Base-by-base conservation (phyloP, 2,797 vertebrate genomes). In the Uromys caudimaculatus region DNA sequence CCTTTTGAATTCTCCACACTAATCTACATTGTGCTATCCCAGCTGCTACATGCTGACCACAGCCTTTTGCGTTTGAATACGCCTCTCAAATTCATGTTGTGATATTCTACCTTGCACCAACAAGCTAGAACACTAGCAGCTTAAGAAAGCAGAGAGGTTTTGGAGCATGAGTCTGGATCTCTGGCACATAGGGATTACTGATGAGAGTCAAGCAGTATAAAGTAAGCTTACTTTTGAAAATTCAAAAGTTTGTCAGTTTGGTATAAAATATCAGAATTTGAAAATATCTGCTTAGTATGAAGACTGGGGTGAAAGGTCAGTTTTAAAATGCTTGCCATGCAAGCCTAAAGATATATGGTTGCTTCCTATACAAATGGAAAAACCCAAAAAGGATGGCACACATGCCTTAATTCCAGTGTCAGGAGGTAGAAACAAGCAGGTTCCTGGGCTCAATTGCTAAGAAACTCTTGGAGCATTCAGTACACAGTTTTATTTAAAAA, bases 201-300 rank as follows among this genome's bases (percentile, higher is more conserved):
- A 11, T 47, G 38, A 38, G 21, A 12, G 90, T 58, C 78, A 77
- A 79, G 41, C 21, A 73, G 6, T 9, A 12, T 58, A 94, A 88
- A 24, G 71, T 84, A 73, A 52, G 16, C 54, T 32, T 91, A 41
- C 71, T 95, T 85, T 62, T 62, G 21, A 94, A 96, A 94, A 82
- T 58, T 54, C 1, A 10, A 89, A 62, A 47, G 7, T 17, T 78
- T 50, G 7, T 13, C 58, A 24, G 50, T 62, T n/a, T 62, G 21
- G 9, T 78, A 62, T 52, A 50, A 77, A 79, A 79, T 78, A 90
- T 17, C 21, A 50, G 47, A 78, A 50, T 62, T 29, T 50, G 21
- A 35, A 60, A 77, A 47, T 77, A 60, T 62, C 23, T 56, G 13
- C 23, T 41, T 41, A 4, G 64, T 41, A 10, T 73, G 8, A 71